Conservation (phyloP, 2,888 invertebrate species). For the Abrostola tripartita region DNA sequence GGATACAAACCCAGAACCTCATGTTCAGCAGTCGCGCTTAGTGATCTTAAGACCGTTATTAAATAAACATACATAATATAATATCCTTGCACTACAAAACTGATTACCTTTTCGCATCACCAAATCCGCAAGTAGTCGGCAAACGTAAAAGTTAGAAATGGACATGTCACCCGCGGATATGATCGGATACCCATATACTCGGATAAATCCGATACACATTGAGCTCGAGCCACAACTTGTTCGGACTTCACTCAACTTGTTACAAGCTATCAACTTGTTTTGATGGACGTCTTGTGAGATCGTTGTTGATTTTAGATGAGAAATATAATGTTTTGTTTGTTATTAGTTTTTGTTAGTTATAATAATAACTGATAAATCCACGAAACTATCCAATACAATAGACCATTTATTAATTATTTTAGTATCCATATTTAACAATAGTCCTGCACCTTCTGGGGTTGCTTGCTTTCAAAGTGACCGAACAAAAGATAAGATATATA, state of each 20-base stretch:
- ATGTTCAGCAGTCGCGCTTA: no score
- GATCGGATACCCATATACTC: conserved; percentile 29
- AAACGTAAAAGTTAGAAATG: conserved; percentile 27
- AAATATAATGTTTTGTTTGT: conserved; percentile 6
- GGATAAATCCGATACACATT: conserved; percentile 43
- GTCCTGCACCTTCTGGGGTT: no score
- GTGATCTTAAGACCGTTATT: no score
- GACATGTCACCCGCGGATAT: conserved; percentile 32
- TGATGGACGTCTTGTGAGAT: conserved; percentile 15
- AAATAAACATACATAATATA: no score
- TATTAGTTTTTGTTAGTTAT: conserved; percentile 1
- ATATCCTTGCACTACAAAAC: no score
- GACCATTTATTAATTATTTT: no score
- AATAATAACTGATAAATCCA: neutral
- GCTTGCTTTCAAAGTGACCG: no score
- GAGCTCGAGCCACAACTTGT: conserved; percentile 45
- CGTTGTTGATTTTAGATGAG: conserved; percentile 8
- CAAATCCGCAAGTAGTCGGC: neutral
- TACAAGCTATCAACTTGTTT: conserved; percentile 23
- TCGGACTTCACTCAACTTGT: conserved; percentile 28
- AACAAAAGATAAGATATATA: no score
- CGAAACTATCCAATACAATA: neutral
- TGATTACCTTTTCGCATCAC: conserved; percentile 2
- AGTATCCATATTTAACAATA: no score
- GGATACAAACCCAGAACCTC: no score